Percentiles rank a stretch among this genome's conserved stretches.
phyloP scores from a whole-genome alignment of 2,797 vertebrate genomes.

The Ibycter americanus region DNA sequence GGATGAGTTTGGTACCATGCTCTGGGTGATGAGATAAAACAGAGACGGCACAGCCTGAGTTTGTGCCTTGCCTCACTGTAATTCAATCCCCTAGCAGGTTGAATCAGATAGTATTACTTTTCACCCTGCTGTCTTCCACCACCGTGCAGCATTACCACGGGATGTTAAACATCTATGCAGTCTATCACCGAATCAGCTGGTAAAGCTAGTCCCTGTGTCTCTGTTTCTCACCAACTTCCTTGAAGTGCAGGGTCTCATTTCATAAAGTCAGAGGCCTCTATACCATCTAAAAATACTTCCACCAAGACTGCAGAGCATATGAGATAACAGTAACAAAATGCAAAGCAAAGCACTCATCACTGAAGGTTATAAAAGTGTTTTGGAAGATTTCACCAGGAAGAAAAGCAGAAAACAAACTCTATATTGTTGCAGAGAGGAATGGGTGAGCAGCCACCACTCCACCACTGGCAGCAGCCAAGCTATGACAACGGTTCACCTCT shows the following conservation, averaged over 20 bases:
- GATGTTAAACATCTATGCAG: neutral
- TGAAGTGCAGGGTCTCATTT: neutral
- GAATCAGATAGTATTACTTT: neutral
- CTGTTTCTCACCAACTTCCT: neutral
- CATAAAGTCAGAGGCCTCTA: neutral
- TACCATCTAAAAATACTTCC: neutral
- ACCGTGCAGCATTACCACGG: accelerated
- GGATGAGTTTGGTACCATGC: too few species aligned
- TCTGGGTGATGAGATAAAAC: too few species aligned
- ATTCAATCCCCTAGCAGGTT: neutral
- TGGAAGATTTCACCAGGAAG: neutral
- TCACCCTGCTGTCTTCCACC: neutral
- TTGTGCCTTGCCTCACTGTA: neutral
- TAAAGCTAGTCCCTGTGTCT: neutral
- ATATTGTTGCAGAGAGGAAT: neutral
- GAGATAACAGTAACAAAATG: neutral
- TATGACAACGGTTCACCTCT: neutral
- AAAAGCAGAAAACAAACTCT: neutral
- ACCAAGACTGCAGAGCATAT: neutral
- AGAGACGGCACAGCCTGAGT: too few species aligned
- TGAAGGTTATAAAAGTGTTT: neutral
- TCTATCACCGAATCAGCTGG: neutral
- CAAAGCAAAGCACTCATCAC: neutral
- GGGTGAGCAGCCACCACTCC: neutral
- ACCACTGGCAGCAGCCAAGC: neutral